These are phyloP conservation scores for Sitobion miscanthi DNA, from an alignment of 1,140 invertebrate genomes.

Conservation along the genomic window DNA sequence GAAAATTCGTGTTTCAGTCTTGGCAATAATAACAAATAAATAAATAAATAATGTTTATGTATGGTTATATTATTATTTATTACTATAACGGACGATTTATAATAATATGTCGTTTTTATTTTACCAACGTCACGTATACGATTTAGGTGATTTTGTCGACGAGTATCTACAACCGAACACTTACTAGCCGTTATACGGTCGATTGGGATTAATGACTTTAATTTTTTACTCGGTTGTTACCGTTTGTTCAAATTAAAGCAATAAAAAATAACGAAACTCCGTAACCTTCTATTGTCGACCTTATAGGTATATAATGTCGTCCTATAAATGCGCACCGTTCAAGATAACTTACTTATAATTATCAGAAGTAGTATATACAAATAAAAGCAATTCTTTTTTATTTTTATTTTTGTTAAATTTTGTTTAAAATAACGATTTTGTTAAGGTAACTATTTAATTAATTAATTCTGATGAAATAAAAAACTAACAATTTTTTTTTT, in stretches of 20 bases:
- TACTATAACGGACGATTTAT: neutral
- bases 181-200: neutral
- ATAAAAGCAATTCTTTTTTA: neutral
- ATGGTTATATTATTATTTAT: neutral
- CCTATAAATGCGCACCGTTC: neutral
- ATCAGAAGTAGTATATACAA: neutral
- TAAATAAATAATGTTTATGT: neutral
- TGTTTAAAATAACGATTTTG: neutral
- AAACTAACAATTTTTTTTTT: neutral
- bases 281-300: neutral
- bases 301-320: neutral
- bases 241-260: neutral
- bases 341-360: neutral
- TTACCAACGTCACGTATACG: neutral
- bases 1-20: neutral
- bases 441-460: neutral
- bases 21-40: neutral
- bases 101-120: neutral
- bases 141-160: neutral
- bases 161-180: neutral
- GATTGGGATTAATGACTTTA: neutral
- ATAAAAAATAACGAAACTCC: neutral
- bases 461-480: neutral
- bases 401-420: neutral
- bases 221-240: neutral